phyloP scores from a whole-genome alignment of 2,888 invertebrate species.

The Cyrtodaria siliqua region DNA sequence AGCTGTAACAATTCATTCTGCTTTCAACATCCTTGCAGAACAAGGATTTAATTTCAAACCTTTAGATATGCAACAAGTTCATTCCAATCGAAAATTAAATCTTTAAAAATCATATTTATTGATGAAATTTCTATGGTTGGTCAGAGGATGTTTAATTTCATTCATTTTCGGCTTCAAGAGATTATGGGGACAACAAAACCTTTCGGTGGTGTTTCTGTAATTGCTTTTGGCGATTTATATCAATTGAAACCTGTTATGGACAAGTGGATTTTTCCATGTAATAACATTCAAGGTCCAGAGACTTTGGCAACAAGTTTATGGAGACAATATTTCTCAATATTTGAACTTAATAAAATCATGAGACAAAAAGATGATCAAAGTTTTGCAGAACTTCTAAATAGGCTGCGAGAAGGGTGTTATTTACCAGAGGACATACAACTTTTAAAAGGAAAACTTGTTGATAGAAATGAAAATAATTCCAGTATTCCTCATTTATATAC shows the following conservation, averaged over 20 bases:
- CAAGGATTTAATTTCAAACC: constrained; percentile 23
- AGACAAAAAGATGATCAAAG: constrained; percentile 54
- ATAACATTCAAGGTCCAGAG: not conserved
- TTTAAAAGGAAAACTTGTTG: no score
- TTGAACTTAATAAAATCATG: constrained; percentile 32
- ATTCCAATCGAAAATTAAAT: no score
- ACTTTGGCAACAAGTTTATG: constrained; percentile 38
- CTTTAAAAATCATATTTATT: constrained; percentile 4
- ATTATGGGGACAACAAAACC: constrained; percentile 10
- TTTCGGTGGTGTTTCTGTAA: constrained; percentile 41
- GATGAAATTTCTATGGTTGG: constrained; percentile 31
- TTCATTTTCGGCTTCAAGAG: constrained; percentile 30
- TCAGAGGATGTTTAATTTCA: constrained; percentile 30
- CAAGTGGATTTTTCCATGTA: constrained; percentile 32
- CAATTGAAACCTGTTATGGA: constrained; percentile 23
- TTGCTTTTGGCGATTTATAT: constrained; percentile 15
- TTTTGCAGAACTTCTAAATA: constrained; percentile 60
- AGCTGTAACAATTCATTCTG: constrained; percentile 46
- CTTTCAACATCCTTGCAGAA: constrained; percentile 46
- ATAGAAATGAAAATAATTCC: no score
- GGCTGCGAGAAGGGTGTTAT: constrained; percentile 29
- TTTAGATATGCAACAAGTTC: no score
- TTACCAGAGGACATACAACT: not conserved
- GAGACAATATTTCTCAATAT: constrained; percentile 29
- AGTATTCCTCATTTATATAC: no score